Evolutionary conservation across 2,888 invertebrate species (phyloP).

Genomic region (Pristionchus japonicus): DNA sequence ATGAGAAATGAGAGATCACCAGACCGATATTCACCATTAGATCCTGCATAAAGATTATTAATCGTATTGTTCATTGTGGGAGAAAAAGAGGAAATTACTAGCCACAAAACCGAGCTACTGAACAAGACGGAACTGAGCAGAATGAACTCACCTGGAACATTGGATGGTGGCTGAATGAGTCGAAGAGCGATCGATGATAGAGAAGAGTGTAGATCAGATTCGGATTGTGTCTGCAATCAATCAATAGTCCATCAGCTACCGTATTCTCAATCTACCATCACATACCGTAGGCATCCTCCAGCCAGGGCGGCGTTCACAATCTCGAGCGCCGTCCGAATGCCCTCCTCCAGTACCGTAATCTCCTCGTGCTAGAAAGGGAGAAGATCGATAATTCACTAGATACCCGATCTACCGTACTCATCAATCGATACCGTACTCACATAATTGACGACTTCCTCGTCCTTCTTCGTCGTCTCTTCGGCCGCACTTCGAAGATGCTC

Average conservation of each 20-base stretch:
- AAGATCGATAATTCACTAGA: background rate
- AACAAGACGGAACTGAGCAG: background rate
- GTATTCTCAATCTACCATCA: background rate
- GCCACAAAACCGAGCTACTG: background rate
- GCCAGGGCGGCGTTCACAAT: conserved; percentile 94
- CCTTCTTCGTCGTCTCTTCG: conserved; percentile 53
- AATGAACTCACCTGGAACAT: conserved; percentile 82
- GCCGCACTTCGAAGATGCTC: conserved; percentile 57
- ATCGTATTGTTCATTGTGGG: background rate
- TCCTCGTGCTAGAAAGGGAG: conserved; percentile 84
- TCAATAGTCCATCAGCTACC: background rate
- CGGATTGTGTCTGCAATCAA: conserved; percentile 81
- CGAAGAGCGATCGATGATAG: conserved; percentile 92
- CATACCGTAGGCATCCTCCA: conserved; percentile 46
- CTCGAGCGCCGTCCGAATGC: conserved; percentile 94
- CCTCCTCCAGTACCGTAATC: conserved; percentile 92
- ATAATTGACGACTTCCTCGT: conserved; percentile 46
- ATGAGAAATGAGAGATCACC: conserved; percentile 62
- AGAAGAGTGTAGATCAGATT: conserved; percentile 94
- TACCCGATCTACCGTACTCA: background rate
- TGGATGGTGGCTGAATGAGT: conserved; percentile 87
- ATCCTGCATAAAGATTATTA: conserved; percentile 50
- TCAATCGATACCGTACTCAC: background rate
- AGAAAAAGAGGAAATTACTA: too few species aligned
- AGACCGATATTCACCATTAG: conserved; percentile 60